Base-by-base conservation (phyloP, 2,888 invertebrate genomes). In the Vanessa cardui region DNA sequence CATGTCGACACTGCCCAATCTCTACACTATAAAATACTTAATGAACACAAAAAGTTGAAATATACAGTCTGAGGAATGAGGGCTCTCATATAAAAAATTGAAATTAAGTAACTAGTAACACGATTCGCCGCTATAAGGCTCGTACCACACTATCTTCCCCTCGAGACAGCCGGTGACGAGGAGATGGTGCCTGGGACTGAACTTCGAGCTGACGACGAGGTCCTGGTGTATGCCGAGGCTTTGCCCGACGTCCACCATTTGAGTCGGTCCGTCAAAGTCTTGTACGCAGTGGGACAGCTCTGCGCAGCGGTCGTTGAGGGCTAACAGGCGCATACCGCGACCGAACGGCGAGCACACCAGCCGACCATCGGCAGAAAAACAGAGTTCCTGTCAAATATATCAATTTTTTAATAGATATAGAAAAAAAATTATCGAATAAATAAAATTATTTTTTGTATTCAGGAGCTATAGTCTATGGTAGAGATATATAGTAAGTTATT, bases 281-380 rank as follows among this genome's bases (percentile, higher is more conserved):
- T 80, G 79, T 1, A 85, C 84, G 80, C 96, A 95, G 74, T 95
- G 94, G 16, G 96, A 95, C 66, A 98, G 89, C 83, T 98, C 98
- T 62, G 95, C 94, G 83, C 98, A 97, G 60, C 95, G 90, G 9
- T 95, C 93, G 77, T 96, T 95, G 76, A 98, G 97, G 0, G 96
- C 95, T 31, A 99, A 88, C 5, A 99, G 92, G n/a, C 98, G 93
- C 70, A 98, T 95, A 44, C 98, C 98, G 79, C 95, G 95, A 0
- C 96, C 97, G 85, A 96, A 98, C 0, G 99, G 98, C 0, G 98
- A 98, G 81, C 97, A 97, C 39, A 99, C 96, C 12, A 98, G 89
- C 61, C 98, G 94, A 0, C 99, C 99, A 83, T 98, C 98, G 1
- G 96, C 93, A 1, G 98, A 98, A 86, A 97, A 98, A 78, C 97